Evolutionary conservation across 2,113 vertebrate species (phyloP).

Genomic region (Ranitomeya variabilis): DNA sequence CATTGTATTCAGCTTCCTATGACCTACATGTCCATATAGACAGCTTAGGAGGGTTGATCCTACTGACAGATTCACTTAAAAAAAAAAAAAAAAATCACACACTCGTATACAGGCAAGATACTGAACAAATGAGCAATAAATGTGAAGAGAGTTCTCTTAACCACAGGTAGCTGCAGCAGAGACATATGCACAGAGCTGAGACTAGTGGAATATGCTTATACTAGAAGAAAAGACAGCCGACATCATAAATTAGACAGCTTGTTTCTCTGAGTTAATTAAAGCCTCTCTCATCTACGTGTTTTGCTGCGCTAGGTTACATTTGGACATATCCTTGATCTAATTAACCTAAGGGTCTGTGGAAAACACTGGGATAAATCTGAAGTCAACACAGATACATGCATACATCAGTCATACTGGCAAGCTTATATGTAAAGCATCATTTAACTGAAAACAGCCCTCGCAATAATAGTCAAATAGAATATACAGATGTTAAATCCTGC

Average conservation of each 20-base stretch:
- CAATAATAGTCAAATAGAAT: no score
- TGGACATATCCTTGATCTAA: conserved; percentile 5
- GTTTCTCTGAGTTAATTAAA: conserved; percentile 14
- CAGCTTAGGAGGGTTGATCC: no score
- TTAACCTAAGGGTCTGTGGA: conserved; percentile 15
- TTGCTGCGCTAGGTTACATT: conserved; percentile 7
- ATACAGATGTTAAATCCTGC: no score
- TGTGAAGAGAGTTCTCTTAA: no score
- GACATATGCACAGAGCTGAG: neutral
- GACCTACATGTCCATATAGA: no score
- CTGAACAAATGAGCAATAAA: no score
- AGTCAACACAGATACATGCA: conserved; percentile 1
- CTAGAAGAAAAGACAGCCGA: neutral
- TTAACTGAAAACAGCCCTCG: neutral
- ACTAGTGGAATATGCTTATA: neutral
- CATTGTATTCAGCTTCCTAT: no score
- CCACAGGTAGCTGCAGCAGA: no score
- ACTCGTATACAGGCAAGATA: no score
- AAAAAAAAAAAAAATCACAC: no score
- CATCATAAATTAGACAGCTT: neutral
- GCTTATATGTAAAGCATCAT: neutral
- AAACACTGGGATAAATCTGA: neutral
- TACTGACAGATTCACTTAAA: no score
- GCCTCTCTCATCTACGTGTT: neutral
- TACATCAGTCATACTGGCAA: conserved; percentile 14